phyloP scores from a whole-genome alignment of 2,113 vertebrate genomes.

The Hemiprocne comata region DNA sequence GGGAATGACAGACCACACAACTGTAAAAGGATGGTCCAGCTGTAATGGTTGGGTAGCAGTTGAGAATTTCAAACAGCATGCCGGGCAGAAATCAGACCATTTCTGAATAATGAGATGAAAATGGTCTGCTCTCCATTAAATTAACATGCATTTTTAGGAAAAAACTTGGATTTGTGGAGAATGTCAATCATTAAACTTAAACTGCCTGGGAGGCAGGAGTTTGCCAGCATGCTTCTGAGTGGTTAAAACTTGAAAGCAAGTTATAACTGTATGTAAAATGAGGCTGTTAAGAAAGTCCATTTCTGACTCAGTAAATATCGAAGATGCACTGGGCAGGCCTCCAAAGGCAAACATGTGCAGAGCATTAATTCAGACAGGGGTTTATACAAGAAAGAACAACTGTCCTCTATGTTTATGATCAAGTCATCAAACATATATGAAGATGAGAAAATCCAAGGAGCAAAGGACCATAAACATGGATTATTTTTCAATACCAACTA shows the following conservation, averaged over 20 bases:
- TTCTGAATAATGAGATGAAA: conserved; percentile 53
- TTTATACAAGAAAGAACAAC: conserved; percentile 21
- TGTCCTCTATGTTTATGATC: neutral
- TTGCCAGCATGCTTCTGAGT: conserved; percentile 54
- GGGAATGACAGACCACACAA: conserved; percentile 36
- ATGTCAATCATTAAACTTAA: conserved; percentile 62
- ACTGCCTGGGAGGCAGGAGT: conserved; percentile 54
- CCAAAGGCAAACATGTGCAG: conserved; percentile 25
- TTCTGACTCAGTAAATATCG: conserved; percentile 37
- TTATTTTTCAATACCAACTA: conserved; percentile 1
- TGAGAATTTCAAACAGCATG: conserved; percentile 41
- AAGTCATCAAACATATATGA: neutral
- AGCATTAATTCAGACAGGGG: neutral
- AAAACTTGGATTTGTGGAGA: conserved; percentile 34
- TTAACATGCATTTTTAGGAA: conserved; percentile 54
- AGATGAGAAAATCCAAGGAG: conserved; percentile 29
- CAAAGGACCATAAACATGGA: conserved; percentile 2
- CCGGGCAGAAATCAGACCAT: conserved; percentile 43
- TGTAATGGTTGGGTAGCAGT: conserved; percentile 21
- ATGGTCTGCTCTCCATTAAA: conserved; percentile 65
- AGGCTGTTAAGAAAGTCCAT: conserved; percentile 50
- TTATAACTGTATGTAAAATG: conserved; percentile 35
- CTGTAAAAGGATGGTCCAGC: conserved; percentile 35
- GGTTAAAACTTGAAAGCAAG: conserved; percentile 46
- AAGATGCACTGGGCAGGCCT: conserved; percentile 46